Evolutionary conservation across 2,113 vertebrate species (phyloP), one percentile per base, ranked within the genome.

Genomic region (Pimephales promelas): DNA sequence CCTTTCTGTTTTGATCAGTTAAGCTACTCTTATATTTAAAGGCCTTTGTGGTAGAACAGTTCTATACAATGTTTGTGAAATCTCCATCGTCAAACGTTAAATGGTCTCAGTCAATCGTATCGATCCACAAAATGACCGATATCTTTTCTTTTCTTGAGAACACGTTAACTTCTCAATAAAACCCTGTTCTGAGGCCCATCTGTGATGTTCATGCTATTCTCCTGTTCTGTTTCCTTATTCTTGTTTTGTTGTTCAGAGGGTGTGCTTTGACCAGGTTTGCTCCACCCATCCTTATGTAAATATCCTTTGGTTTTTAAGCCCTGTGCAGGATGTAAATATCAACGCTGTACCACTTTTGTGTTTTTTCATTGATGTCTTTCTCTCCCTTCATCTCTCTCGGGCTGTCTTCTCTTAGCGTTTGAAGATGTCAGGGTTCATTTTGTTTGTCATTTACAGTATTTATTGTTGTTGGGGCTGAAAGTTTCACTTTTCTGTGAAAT

Each of bases 251-350:
- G n/a, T 78, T 40, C 5, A 16, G 73, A 70, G 73, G 73, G 62
- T 68, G 36, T 68, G 34, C 31, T 18, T 57, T 83, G 16, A 56
- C 85, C 40, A 54, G 40, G 34, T 76, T 76, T 10, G 64, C 70
- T 81, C 52, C 82, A 72, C 59, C 40, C 71, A 54, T 52, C 49
- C 26, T 66, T 86, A 10, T 87, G 83, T 84, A 87, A 87, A 87
- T 81, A 86, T 28, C 1, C 52, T 78, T 83, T 56, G 14, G 36
- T 61, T 87, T 81, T 87, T 78, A 82, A 78, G 54, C 62, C 64
- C 52, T 62, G 61, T 80, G 66, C 71, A 66, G 68, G 57, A 66
- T 83, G 82, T 82, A 83, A 79, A 83, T 83, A 83, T 47, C 16
- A 34, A 82, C 77, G 59, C 68, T 83, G 75, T 83, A 73, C 36